A percentile compares a stretch with the other conserved stretches of the same genome.
phyloP scores from a whole-genome alignment of 2,888 invertebrate genomes.

The Neelides folsomi region DNA sequence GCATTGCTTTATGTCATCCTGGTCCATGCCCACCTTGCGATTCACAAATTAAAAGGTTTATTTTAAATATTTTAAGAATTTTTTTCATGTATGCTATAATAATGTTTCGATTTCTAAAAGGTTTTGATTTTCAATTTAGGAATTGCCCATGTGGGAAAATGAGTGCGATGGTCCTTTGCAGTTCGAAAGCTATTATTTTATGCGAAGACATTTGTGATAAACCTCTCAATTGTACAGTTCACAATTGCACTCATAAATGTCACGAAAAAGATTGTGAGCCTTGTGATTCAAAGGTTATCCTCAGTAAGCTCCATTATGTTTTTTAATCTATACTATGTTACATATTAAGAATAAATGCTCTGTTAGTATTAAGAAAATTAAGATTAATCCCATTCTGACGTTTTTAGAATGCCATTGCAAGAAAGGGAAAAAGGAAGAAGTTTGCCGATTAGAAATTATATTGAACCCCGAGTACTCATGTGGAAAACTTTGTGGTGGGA shows the following conservation, averaged over 20 bases:
- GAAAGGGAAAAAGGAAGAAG: conserved; percentile 47
- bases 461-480: conserved; percentile 47
- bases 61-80: not conserved
- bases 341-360: too few relatives aligned
- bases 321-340: too few relatives aligned
- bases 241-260: conserved; percentile 46
- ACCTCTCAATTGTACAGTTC: conserved; percentile 59
- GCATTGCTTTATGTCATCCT: conserved; percentile 76
- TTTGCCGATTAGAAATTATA: conserved; percentile 48
- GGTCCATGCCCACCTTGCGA: conserved; percentile 87
- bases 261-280: not conserved
- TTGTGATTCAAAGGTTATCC: too few relatives aligned
- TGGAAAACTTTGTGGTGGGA: conserved; percentile 42
- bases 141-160: conserved; percentile 68
- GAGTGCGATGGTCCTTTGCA: conserved; percentile 55
- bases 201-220: conserved; percentile 65
- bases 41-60: conserved; percentile 52
- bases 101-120: not conserved
- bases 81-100: not conserved
- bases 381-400: conserved; percentile 45
- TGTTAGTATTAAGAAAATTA: too few relatives aligned
- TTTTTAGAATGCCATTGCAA: conserved; percentile 56
- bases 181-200: conserved; percentile 53
- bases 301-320: too few relatives aligned
- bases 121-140: conserved; percentile 37